These are phyloP conservation scores for Dilophus febrilis DNA, from an alignment of 2,888 invertebrate species.

Conservation along the genomic window DNA sequence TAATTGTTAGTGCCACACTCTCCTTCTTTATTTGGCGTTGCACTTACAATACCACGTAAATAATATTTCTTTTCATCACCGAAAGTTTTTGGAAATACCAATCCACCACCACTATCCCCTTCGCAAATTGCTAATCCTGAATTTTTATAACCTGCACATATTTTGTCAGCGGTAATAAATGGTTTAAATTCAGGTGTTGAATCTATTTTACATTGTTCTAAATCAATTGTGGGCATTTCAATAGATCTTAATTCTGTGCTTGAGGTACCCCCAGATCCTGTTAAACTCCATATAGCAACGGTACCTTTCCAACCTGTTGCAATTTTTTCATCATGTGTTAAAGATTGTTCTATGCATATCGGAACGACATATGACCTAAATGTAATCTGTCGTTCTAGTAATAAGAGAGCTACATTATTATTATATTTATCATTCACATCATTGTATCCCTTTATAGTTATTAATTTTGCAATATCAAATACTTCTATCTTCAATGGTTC, in stretches of 20 bases:
- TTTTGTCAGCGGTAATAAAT: slow-evolving; percentile 19
- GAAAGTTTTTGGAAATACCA: slow-evolving; percentile 9
- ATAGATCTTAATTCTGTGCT: slow-evolving; percentile 11
- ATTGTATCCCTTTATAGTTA: slow-evolving; percentile 2
- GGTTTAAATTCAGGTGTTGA: slow-evolving; percentile 9
- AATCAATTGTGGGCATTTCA: slow-evolving; percentile 11
- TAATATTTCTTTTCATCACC: slow-evolving; percentile 8
- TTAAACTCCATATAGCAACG: slow-evolving; percentile 15
- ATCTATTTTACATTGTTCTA: slow-evolving; percentile 11
- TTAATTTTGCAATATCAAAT: slow-evolving; percentile 10
- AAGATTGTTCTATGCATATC: slow-evolving; percentile 21
- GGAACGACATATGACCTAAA: slow-evolving; percentile 21
- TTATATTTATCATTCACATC: slow-evolving; percentile 9
- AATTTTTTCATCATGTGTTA: slow-evolving; percentile 7
- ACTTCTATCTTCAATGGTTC: slow-evolving; percentile 10
- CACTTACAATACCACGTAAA: slow-evolving; percentile 18
- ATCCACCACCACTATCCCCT: slow-evolving; percentile 18
- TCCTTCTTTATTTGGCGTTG: slow-evolving; percentile 9
- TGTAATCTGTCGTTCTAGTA: slow-evolving; percentile 17
- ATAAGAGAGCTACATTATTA: slow-evolving; percentile 23
- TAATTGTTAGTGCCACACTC: slow-evolving; percentile 9
- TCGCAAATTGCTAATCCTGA: slow-evolving; percentile 7
- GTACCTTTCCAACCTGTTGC: slow-evolving; percentile 11
- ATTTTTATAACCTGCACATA: slow-evolving; percentile 18
- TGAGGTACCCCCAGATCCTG: slow-evolving; percentile 4